A percentile compares a stretch with the other conserved stretches of the same genome.
phyloP scores from a whole-genome alignment of 2,113 vertebrate species.

The Leucopsar rothschildi region DNA sequence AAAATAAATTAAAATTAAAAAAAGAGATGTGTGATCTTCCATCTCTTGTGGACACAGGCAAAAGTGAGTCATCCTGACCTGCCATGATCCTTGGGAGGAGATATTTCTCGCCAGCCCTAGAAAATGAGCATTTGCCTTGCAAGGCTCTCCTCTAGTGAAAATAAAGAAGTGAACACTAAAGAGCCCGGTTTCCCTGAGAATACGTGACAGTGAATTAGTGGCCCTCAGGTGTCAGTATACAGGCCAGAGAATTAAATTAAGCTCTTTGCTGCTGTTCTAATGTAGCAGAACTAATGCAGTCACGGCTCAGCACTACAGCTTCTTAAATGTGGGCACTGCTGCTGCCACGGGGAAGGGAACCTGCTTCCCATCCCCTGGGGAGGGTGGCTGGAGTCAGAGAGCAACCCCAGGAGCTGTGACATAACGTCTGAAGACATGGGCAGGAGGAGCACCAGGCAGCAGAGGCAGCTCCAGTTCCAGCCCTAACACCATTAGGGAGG shows the following conservation, averaged over 20 bases:
- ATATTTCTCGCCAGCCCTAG: not conserved
- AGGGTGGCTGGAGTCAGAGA: not conserved
- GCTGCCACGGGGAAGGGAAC: slow-evolving; percentile 26
- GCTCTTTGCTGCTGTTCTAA: slow-evolving; percentile 58
- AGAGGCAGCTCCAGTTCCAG: slow-evolving; percentile 1
- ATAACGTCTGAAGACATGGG: not conserved
- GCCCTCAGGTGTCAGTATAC: slow-evolving; percentile 50
- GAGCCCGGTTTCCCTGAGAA: not conserved
- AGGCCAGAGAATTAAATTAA: slow-evolving; percentile 59
- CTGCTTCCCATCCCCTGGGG: not conserved
- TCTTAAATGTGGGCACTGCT: slow-evolving; percentile 33
- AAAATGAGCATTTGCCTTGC: not conserved
- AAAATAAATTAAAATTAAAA: not conserved
- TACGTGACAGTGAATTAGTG: slow-evolving; percentile 61
- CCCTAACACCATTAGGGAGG: slow-evolving; percentile 12
- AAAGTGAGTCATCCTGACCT: slow-evolving; percentile 34
- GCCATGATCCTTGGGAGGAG: not conserved
- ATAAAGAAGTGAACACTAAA: not conserved
- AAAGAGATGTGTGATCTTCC: not conserved
- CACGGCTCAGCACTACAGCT: slow-evolving; percentile 51
- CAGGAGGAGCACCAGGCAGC: not conserved
- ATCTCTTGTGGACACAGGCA: not conserved
- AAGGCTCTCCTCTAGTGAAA: not conserved
- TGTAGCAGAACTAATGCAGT: slow-evolving; percentile 67
- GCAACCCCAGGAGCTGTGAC: slow-evolving; percentile 11